Percentiles rank a stretch among this genome's conserved stretches.
phyloP scores from a whole-genome alignment of 53 echinoderm and acorn worm genomes.

The Holothuria leucospilota region DNA sequence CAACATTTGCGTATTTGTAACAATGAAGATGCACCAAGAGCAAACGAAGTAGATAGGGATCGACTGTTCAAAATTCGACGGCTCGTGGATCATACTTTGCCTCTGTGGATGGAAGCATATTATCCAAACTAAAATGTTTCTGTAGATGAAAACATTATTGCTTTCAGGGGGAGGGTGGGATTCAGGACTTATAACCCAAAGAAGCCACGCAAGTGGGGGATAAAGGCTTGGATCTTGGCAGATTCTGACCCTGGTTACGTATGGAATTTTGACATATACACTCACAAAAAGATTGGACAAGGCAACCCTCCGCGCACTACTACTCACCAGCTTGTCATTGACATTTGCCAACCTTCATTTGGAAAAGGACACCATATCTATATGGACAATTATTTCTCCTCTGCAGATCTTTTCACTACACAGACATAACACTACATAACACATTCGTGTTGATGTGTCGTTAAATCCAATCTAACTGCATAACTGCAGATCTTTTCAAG shows the following conservation, averaged over 20 bases:
- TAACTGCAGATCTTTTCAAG: neutral
- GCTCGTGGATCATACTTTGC: neutral
- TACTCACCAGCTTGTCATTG: neutral
- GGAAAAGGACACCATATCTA: too few species aligned
- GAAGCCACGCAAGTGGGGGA: neutral
- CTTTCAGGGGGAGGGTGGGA: neutral
- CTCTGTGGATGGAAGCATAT: neutral
- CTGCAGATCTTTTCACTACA: neutral
- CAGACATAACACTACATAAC: too few species aligned
- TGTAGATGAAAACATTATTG: neutral
- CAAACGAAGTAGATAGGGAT: neutral
- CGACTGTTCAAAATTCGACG: neutral
- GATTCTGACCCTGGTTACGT: neutral
- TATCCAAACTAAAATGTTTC: neutral
- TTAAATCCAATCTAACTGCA: too few species aligned
- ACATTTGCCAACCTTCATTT: too few species aligned
- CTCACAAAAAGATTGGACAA: neutral
- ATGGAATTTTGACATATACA: neutral
- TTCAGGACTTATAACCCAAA: neutral
- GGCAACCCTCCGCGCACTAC: neutral
- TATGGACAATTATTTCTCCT: too few species aligned
- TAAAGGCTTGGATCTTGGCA: neutral
- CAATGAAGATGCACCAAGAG: constrained; percentile 4
- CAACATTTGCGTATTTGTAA: neutral
- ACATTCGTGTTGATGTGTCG: too few species aligned